These are phyloP conservation scores for Embiotoca jacksoni DNA, from an alignment of 2,113 vertebrate species.

Conservation along the genomic window DNA sequence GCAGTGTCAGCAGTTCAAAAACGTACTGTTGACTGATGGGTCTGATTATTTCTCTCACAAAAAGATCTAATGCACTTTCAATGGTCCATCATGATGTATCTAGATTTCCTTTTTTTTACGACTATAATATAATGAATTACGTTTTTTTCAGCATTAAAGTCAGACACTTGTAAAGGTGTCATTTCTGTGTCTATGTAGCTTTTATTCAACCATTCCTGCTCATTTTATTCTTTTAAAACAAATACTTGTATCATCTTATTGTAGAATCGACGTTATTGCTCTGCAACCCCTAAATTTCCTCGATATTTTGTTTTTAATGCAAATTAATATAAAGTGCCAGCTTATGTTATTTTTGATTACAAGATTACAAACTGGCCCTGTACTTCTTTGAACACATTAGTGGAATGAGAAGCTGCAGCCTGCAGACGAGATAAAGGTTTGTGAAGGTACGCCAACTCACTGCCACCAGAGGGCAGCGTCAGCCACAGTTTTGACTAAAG, in stretches of 20 bases:
- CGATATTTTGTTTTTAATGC: too few relatives aligned
- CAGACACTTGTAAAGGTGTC: too few relatives aligned
- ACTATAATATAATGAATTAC: too few relatives aligned
- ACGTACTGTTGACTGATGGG: background rate
- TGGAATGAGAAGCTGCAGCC: background rate
- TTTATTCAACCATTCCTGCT: too few relatives aligned
- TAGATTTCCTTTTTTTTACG: background rate
- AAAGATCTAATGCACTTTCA: background rate
- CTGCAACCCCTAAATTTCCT: too few relatives aligned
- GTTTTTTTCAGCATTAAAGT: too few relatives aligned
- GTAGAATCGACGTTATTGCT: background rate
- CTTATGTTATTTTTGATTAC: background rate
- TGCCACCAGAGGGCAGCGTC: background rate
- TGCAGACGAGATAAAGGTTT: conserved; percentile 8
- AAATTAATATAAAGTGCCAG: background rate
- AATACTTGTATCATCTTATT: background rate
- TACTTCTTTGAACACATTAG: conserved; percentile 2
- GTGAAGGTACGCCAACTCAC: background rate
- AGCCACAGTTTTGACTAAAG: background rate
- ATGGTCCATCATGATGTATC: background rate
- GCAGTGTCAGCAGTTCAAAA: too few relatives aligned
- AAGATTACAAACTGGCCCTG: background rate
- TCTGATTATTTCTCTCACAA: background rate
- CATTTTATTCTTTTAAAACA: too few relatives aligned
- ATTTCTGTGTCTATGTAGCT: too few relatives aligned